Percentiles rank a stretch among this genome's conserved stretches.
Evolutionary conservation across 2,888 invertebrate species (phyloP).

Genomic region (Phortica magna): DNA sequence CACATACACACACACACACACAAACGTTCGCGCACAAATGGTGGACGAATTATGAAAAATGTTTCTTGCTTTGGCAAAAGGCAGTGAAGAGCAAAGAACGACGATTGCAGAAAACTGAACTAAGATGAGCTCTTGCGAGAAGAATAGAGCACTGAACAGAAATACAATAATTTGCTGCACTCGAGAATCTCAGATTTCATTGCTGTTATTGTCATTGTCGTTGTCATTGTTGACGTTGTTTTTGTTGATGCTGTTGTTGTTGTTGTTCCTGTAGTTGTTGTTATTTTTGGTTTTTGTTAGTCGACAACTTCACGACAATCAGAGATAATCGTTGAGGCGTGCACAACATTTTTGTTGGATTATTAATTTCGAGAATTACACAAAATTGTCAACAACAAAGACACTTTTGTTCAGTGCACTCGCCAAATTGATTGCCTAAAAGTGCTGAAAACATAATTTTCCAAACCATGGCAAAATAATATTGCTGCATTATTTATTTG

Average conservation of each 20-base stretch:
- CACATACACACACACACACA: no score
- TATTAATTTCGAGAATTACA: constrained; percentile 26
- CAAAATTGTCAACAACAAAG: constrained; percentile 10
- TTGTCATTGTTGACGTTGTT: no score
- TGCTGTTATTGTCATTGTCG: constrained; percentile 10
- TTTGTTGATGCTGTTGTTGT: no score
- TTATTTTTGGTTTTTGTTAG: not conserved
- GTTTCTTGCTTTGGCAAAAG: not conserved
- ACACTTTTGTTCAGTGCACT: not conserved
- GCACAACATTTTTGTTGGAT: constrained; percentile 5
- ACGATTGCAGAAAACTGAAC: not conserved
- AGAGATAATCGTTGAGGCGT: constrained; percentile 32
- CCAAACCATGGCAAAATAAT: not conserved
- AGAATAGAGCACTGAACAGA: not conserved
- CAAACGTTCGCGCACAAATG: not conserved
- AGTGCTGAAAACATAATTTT: constrained; percentile 21
- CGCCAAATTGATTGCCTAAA: constrained; percentile 19
- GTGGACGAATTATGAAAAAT: not conserved
- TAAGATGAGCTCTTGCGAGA: not conserved
- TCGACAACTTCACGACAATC: constrained; percentile 3
- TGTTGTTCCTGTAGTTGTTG: not conserved
- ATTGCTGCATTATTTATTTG: not conserved
- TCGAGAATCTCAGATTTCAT: constrained; percentile 26
- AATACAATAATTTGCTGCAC: constrained; percentile 24
- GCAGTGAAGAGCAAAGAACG: not conserved